These are phyloP conservation scores for Clusia tigrina DNA, from an alignment of 2,888 invertebrate species.

Conservation along the genomic window DNA sequence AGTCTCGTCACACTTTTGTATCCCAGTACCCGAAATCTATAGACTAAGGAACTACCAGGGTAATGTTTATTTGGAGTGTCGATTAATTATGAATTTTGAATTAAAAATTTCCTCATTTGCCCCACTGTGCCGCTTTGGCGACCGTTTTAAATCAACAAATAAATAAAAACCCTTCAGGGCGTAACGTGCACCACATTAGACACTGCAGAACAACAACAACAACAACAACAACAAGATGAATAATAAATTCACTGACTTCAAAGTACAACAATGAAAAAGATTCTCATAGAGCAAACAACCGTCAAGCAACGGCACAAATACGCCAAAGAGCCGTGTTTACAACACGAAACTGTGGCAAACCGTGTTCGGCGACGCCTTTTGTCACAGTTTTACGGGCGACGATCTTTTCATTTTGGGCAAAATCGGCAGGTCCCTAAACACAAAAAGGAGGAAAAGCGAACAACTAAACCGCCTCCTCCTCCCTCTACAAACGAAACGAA, in stretches of 20 bases:
- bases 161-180: slow-evolving; percentile 43
- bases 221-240: too few species aligned
- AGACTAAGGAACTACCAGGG: too few species aligned
- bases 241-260: slow-evolving; percentile 50
- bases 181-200: slow-evolving; percentile 58
- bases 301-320: too few species aligned
- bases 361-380: slow-evolving; percentile 55
- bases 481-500: slow-evolving; percentile 13
- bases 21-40: too few species aligned
- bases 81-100: too few species aligned
- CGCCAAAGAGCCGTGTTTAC: not conserved
- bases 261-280: slow-evolving; percentile 17
- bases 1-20: too few species aligned
- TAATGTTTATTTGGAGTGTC: too few species aligned
- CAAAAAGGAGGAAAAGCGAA: too few species aligned
- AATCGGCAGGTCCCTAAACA: not conserved
- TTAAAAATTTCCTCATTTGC: too few species aligned
- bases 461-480: not conserved
- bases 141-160: slow-evolving; percentile 1
- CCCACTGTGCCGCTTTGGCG: too few species aligned
- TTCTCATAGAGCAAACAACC: not conserved
- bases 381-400: slow-evolving; percentile 45
- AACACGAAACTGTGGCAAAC: slow-evolving; percentile 33
- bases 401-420: slow-evolving; percentile 15
- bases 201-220: too few species aligned